Evolutionary conservation across 1,140 invertebrate genomes (phyloP), one percentile per base, ranked within the genome.

Genomic region (Adelges cooleyi): DNA sequence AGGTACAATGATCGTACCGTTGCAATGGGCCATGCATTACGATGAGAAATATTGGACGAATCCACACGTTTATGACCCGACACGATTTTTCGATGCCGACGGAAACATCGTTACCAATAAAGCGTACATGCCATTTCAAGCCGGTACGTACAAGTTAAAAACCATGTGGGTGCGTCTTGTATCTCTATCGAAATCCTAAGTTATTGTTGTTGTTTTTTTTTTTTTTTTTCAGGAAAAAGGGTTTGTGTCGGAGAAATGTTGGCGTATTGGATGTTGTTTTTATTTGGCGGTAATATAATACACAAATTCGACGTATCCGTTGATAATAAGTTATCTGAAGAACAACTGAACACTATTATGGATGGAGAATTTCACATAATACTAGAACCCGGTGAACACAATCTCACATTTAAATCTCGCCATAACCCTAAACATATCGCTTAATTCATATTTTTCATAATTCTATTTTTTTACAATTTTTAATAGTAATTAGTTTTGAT

Each of bases 191-290:
- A n/a, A n/a, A n/a, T n/a, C n/a, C n/a, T n/a, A n/a, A n/a, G n/a
- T n/a, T n/a, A n/a, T n/a, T n/a, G n/a, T n/a, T n/a, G n/a, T n/a
- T n/a, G n/a, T n/a, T n/a, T n/a, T n/a, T n/a, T n/a, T n/a, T n/a
- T n/a, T n/a, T n/a, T 52, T 68, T 69, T 76, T 76, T 67, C 68
- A 91, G 89, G 90, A 42, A 89, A 90, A 73, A 78, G 89, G 33
- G 84, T 87, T 77, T 95, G 91, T 74, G 80, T 90, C 0, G 91
- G 91, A 4, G 90, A 94, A 68, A 87, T 90, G 70, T 73, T 94
- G 38, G 89, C 88, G 1, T 79, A 79, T 66, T 89, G 89, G 82
- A 75, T 89, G 53, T 69, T 89, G 51, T 82, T 85, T 67, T 71
- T 90, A 4, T 84, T 83, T 74, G 74, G 80, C 49, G 76, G 81